These are phyloP conservation scores for Apocrypta bakeri DNA, from an alignment of 1,140 invertebrate species.

Conservation along the genomic window DNA sequence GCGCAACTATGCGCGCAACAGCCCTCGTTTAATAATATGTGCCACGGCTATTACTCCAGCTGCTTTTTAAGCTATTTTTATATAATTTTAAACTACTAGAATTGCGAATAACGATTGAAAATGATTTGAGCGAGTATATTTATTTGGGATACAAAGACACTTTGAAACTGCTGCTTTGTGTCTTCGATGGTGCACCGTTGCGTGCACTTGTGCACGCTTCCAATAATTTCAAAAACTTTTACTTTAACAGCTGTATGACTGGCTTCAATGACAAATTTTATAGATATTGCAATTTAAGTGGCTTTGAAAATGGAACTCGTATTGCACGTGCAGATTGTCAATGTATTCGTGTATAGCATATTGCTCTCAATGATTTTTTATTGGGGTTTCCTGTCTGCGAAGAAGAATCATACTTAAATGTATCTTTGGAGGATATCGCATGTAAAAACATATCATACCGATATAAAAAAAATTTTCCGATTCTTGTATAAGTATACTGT, in stretches of 20 bases:
- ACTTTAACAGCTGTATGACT: not conserved
- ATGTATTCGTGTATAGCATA: no score
- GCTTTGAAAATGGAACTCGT: no score
- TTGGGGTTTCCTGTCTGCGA: no score
- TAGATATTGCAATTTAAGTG: not conserved
- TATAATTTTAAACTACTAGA: not conserved
- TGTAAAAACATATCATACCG: not conserved
- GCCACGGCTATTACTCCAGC: not conserved
- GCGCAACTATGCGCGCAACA: conserved; percentile 26
- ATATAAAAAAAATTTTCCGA: not conserved
- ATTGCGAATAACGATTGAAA: not conserved
- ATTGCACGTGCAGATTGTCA: no score
- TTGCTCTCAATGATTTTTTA: not conserved
- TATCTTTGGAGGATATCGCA: not conserved
- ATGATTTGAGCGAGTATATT: not conserved
- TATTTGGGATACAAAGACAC: not conserved
- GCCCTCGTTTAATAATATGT: conserved; percentile 19
- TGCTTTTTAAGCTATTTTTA: no score
- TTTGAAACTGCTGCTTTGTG: not conserved
- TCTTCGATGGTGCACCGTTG: not conserved
- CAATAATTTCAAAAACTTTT: not conserved
- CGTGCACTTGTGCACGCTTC: not conserved
- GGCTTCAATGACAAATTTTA: not conserved
- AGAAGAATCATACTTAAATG: no score
- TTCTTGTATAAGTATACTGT: not conserved